Evolutionary conservation across 1,140 invertebrate species (phyloP), one percentile per base, ranked within the genome.

Genomic region (Ectropis grisescens): DNA sequence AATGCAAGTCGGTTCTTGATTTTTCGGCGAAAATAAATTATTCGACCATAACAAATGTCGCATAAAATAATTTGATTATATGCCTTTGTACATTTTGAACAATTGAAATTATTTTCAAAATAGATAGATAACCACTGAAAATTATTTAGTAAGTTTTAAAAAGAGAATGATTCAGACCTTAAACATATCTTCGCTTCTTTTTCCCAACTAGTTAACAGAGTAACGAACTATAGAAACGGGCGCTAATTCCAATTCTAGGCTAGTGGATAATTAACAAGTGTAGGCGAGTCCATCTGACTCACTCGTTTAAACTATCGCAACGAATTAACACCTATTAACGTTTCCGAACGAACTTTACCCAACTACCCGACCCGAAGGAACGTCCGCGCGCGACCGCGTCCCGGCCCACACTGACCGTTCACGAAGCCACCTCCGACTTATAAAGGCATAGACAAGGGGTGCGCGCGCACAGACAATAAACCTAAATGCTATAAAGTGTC

Each of bases 391-490:
- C 45, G n/a, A 2, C 40, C 33, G 33, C 37, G 43, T 47, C 70
- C 64, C 68, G 59, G 60, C 53, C 29, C 26, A 37, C 41, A 79
- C 74, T 79, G 70, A 64, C 33, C 47, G 41, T 48, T 26, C 30
- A 34, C 28, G 15, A 42, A 15, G 34, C 50, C 47, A 45, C 58
- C 48, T 54, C 65, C 53, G 53, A 44, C 57, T 71, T 79, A 68
- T 79, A 76, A 68, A 64, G 48, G 16, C 43, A 30, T 22, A 28
- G 30, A 32, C 37, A 49, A 55, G 49, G 62, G 59, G 57, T 79
- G 74, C 74, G 74, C 74, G 71, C 74, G 74, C 74, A 76, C 22
- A 49, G 39, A 60, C 58, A 64, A 69, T 72, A 74, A 65, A 66
- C 41, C 58, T 67, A 67, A 68, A 72, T 65, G 60, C 58, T 58